phyloP scores from a whole-genome alignment of 1,140 invertebrate species.

The Araneus ventricosus region DNA sequence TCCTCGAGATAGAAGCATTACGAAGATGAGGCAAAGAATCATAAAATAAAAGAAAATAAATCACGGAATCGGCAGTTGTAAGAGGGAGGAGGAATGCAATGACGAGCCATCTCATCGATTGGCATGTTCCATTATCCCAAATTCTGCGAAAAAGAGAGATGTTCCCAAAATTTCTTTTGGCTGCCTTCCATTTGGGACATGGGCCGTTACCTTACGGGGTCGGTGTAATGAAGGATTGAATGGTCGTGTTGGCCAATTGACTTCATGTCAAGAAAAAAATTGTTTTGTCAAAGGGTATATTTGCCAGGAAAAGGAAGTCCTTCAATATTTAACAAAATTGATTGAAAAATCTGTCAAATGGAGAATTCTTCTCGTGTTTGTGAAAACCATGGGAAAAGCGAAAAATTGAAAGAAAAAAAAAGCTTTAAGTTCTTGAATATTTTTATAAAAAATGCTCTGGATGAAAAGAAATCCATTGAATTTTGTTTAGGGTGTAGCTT shows the following conservation, averaged over 20 bases:
- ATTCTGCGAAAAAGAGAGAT: conserved; percentile 29
- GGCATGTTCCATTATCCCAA: conserved; percentile 16
- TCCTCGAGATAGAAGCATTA: not conserved
- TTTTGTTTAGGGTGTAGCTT: too few species aligned
- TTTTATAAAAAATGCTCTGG: too few species aligned
- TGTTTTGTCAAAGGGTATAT: not conserved
- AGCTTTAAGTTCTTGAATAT: too few species aligned
- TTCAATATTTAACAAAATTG: not conserved
- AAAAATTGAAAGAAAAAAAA: too few species aligned
- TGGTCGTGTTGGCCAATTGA: not conserved
- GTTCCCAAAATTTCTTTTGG: conserved; percentile 24
- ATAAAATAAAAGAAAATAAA: not conserved
- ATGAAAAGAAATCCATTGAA: too few species aligned
- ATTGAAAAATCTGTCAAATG: not conserved
- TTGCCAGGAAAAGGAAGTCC: not conserved
- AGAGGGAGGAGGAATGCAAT: not conserved
- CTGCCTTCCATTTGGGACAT: not conserved
- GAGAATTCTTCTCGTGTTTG: too few species aligned
- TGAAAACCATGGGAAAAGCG: too few species aligned
- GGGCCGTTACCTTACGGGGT: conserved; percentile 12
- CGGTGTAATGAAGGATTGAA: conserved; percentile 14
- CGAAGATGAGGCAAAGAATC: not conserved
- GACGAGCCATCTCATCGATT: not conserved
- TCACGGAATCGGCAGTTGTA: not conserved
- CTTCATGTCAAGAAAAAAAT: conserved; percentile 8